Base-by-base conservation (phyloP, 1,140 invertebrate species). In the Drosophila saltans region DNA sequence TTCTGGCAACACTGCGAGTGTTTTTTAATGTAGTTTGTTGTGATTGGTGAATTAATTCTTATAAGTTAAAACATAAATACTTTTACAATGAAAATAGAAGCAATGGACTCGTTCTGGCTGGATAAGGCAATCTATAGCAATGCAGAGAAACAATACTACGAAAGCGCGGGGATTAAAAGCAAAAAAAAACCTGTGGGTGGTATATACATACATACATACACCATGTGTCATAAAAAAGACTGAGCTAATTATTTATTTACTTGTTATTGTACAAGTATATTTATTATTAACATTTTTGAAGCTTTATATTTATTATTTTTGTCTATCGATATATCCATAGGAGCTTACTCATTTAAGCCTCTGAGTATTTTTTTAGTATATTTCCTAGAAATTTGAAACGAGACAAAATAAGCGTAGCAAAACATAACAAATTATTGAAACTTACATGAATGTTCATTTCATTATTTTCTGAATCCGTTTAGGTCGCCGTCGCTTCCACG, bases 91-190 rank as follows among this genome's bases (percentile, higher is more conserved):
- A 36, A 45, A 48, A 68, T 79, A 40, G 77, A 84, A 70, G 45
- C 65, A 0, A 21, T 26, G n/a, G 66, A 84, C 9, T 59, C 70
- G 3, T 84, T 75, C 65, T 86, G 82, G 83, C 6, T 39, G 58
- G 66, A 88, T 3, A 86, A 83, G 28, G 28, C 65, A 4, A 26
- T 10, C 1, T 86, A 61, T 33, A 69, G 63, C 59, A 60, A 69
- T 30, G 82, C 82, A 6, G 82, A 86, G 21, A 40, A 62, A 8
- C 4, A 61, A 36, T 86, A 66, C 41, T 69, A 80, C 52, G 80
- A 79, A 26, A 11, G 21, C 7, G 3, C 39, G 8, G 24, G 8
- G 24, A 55, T 3, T 48, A 2, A 60, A 55, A 48, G 26, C 40
- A 36, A 5, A 36, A 36, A 7, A 36, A 36, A 6, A 36, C 33